phyloP scores from a whole-genome alignment of 2,113 vertebrate species.

The Oplegnathus fasciatus region DNA sequence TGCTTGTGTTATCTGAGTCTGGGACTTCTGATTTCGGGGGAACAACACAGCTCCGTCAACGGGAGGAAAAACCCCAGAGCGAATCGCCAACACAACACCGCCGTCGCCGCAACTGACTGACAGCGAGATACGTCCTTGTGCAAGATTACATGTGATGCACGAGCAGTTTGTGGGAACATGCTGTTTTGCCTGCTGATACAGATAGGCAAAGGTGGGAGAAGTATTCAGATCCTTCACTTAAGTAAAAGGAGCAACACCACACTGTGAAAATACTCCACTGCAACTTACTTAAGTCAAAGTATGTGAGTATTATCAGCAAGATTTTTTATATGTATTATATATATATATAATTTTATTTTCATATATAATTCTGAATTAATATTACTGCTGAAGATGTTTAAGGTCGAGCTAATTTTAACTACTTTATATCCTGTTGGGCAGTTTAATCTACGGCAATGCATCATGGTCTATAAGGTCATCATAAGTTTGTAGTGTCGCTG shows the following conservation, averaged over 20 bases:
- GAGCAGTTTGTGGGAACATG: conserved; percentile 34
- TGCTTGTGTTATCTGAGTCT: conserved; percentile 43
- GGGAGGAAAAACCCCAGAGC: conserved; percentile 15
- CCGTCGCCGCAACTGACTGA: conserved; percentile 24
- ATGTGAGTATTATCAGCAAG: background rate
- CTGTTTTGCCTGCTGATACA: conserved; percentile 28
- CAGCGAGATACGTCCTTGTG: conserved; percentile 40
- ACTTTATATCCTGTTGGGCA: background rate
- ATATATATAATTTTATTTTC: too few species aligned
- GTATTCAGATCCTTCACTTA: conserved; percentile 1
- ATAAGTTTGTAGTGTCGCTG: too few species aligned
- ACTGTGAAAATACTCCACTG: background rate
- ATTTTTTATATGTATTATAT: too few species aligned
- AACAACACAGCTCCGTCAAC: conserved; percentile 34
- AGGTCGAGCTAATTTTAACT: background rate
- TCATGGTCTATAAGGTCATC: too few species aligned
- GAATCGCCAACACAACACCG: conserved; percentile 38
- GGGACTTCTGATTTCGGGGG: conserved; percentile 41
- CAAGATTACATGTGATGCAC: conserved; percentile 61
- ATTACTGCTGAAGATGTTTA: background rate
- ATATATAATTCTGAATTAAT: background rate
- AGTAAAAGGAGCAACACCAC: background rate
- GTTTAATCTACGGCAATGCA: too few species aligned
- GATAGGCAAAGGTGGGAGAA: background rate
- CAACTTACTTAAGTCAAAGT: background rate